Evolutionary conservation across 2,888 invertebrate genomes (phyloP).

Genomic region (Lampropteryx suffumata): DNA sequence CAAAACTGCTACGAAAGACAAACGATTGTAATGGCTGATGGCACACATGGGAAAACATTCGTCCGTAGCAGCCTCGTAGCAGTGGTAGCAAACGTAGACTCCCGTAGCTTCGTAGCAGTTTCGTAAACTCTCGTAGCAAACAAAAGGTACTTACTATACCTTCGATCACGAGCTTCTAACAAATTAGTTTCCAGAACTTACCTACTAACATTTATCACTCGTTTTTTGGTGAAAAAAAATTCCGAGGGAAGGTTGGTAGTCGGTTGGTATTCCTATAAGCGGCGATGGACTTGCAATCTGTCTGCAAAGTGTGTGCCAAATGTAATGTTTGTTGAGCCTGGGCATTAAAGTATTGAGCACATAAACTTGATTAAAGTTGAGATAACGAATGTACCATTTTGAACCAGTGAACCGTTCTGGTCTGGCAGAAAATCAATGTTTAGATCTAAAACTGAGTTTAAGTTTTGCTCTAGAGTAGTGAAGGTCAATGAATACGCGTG

Average conservation of each 20-base stretch:
- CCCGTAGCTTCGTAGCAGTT: slow-evolving; percentile 23
- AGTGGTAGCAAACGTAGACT: slow-evolving; percentile 20
- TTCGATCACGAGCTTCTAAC: slow-evolving; percentile 41
- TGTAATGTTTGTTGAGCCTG: no score
- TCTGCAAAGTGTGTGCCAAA: no score
- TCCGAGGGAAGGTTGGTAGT: slow-evolving; percentile 16
- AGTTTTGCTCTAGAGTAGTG: slow-evolving; percentile 20
- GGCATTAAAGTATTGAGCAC: no score
- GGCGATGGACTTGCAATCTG: no score
- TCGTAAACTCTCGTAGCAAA: slow-evolving; percentile 30
- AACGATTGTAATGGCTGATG: not conserved
- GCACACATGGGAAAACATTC: slow-evolving; percentile 26
- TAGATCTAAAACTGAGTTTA: no score
- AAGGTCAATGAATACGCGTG: slow-evolving; percentile 31
- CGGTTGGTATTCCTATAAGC: no score
- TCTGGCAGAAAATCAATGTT: no score
- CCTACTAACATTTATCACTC: slow-evolving; percentile 46
- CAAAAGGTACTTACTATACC: slow-evolving; percentile 35
- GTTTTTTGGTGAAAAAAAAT: slow-evolving; percentile 36
- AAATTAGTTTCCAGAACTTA: slow-evolving; percentile 47
- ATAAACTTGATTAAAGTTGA: no score
- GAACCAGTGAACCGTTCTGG: no score
- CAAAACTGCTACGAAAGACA: not conserved
- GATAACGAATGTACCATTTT: no score
- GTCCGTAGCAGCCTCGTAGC: not conserved